Conservation (phyloP, 2,888 invertebrate genomes). For the Linnaemya vulpina region DNA sequence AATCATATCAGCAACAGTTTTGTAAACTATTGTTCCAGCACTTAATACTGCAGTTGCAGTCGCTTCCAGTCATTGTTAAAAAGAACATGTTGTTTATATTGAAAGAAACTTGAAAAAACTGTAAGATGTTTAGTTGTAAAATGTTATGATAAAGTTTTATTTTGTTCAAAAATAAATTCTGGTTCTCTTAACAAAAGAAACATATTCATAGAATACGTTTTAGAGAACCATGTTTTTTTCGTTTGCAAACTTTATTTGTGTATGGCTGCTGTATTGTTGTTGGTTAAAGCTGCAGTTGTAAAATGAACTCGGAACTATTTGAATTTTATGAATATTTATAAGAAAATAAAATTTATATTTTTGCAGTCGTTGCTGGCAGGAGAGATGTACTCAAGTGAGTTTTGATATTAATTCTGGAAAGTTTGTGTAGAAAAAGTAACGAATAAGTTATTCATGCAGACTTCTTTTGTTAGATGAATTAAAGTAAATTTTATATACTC, state of each 20-base stretch:
- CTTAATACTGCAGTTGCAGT: background rate
- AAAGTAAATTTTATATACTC: too few species aligned
- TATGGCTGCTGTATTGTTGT: background rate
- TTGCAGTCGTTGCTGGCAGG: background rate
- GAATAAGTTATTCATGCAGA: background rate
- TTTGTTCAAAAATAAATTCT: slow-evolving; percentile 40
- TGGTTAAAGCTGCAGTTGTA: slow-evolving; percentile 10
- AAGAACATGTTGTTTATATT: background rate
- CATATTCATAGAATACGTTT: background rate
- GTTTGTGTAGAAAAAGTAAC: background rate
- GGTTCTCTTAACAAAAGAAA: slow-evolving; percentile 25
- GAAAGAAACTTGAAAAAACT: slow-evolving; percentile 3
- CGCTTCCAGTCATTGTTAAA: background rate
- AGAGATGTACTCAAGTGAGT: background rate
- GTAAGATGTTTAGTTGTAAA: background rate
- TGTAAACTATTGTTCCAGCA: background rate
- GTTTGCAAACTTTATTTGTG: background rate
- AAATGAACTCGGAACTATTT: background rate
- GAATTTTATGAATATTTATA: slow-evolving; percentile 52
- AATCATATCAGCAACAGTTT: background rate
- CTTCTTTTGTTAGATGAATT: background rate
- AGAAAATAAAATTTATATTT: background rate
- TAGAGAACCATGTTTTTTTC: background rate
- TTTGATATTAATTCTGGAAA: background rate
- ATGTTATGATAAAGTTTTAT: slow-evolving; percentile 34